These are phyloP conservation scores for Chiloscyllium plagiosum DNA, from an alignment of 2,113 vertebrate species.

Conservation along the genomic window DNA sequence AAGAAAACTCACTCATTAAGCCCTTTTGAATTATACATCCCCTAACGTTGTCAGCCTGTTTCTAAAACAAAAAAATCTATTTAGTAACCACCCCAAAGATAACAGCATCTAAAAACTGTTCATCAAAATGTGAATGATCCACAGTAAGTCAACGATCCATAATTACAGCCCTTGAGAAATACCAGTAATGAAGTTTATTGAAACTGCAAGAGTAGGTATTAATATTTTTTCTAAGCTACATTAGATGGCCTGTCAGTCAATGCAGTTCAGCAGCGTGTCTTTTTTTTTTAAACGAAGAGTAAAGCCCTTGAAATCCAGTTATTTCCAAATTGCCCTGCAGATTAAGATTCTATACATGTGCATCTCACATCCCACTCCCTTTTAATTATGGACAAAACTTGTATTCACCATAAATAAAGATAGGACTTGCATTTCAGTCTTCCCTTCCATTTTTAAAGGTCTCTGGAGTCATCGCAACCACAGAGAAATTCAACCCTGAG, in stretches of 20 bases:
- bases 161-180: neutral
- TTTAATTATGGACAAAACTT: neutral
- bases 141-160: neutral
- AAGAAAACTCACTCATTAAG: neutral
- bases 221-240: neutral
- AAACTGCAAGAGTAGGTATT: neutral
- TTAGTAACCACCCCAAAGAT: neutral
- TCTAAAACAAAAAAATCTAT: no score
- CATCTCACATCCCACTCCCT: neutral
- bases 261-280: neutral
- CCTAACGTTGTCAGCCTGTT: neutral
- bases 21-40: neutral
- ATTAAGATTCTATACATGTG: neutral
- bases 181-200: neutral
- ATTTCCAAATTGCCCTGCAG: neutral
- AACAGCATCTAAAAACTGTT: neutral
- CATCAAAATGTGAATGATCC: neutral
- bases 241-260: neutral
- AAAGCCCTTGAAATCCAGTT: neutral
- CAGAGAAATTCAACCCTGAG: neutral
- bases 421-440: neutral
- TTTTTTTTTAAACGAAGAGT: neutral
- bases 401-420: no score
- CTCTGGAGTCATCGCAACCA: no score
- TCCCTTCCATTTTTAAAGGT: neutral